phyloP scores from a whole-genome alignment of 2,113 vertebrate species.

The Neopipo cinnamomea region DNA sequence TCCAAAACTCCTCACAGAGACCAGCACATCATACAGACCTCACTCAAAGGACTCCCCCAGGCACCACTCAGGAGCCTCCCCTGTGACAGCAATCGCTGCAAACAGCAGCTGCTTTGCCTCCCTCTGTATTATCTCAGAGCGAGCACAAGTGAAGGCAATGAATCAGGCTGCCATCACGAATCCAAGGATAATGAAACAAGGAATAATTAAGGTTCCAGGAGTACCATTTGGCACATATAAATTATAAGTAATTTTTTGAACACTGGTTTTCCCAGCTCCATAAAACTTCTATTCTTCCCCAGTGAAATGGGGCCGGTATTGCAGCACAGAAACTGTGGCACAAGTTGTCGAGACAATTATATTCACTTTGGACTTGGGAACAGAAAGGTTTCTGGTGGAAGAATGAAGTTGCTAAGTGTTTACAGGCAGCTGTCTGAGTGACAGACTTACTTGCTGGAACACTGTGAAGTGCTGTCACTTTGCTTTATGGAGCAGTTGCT shows the following conservation, averaged over 20 bases:
- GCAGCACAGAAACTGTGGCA: not conserved
- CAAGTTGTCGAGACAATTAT: not conserved
- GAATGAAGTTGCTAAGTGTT: not conserved
- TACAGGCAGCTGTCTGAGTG: slow-evolving; percentile 3
- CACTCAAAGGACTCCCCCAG: not conserved
- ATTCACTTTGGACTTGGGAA: not conserved
- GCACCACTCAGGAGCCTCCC: not conserved
- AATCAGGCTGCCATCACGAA: not conserved
- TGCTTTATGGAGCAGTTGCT: not conserved
- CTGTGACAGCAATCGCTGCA: not conserved
- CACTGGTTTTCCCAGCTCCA: not conserved
- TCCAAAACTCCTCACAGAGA: not conserved
- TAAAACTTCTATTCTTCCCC: not conserved
- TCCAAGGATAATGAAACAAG: slow-evolving; percentile 6
- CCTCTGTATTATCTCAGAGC: not conserved
- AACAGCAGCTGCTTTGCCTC: slow-evolving; percentile 3
- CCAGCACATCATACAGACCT: not conserved
- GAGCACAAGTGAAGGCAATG: not conserved
- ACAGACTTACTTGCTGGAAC: not conserved
- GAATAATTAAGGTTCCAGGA: slow-evolving; percentile 12
- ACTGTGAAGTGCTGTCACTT: not conserved
- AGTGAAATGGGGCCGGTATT: not conserved
- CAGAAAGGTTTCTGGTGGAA: not conserved
- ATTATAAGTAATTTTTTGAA: slow-evolving; percentile 6
- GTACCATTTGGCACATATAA: slow-evolving; percentile 19